Percentiles rank a stretch among this genome's conserved stretches.
These are phyloP conservation scores for Psephotus haematonotus DNA, from an alignment of 2,113 vertebrate species.

Conservation along the genomic window DNA sequence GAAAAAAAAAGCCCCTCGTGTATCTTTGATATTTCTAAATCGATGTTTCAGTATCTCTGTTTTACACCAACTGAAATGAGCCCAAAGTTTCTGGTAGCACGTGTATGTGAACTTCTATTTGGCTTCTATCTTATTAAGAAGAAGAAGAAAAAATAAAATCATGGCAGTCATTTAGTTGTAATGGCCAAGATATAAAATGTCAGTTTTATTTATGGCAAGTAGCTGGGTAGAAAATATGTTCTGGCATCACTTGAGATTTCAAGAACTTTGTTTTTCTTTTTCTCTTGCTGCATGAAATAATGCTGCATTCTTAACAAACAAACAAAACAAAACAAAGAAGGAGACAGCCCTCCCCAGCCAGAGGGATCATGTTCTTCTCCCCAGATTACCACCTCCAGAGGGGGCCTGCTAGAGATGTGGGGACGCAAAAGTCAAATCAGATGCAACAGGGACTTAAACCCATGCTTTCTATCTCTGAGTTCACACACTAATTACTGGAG, in stretches of 20 bases:
- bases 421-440: background rate
- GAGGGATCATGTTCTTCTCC: background rate
- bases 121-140: constrained; percentile 35
- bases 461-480: background rate
- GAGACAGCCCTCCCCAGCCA: background rate
- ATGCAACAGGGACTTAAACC: background rate
- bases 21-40: background rate
- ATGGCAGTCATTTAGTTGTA: constrained; percentile 41
- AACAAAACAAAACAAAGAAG: constrained; percentile 39
- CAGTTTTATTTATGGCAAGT: constrained; percentile 70
- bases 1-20: background rate
- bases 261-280: constrained; percentile 64
- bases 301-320: constrained; percentile 60
- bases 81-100: constrained; percentile 10
- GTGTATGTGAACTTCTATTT: background rate
- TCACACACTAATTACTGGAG: background rate
- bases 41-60: constrained; percentile 5
- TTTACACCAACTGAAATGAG: constrained; percentile 33
- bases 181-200: constrained; percentile 68
- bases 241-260: constrained; percentile 58
- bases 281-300: constrained; percentile 53
- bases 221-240: constrained; percentile 67
- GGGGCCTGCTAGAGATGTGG: background rate
- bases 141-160: background rate
- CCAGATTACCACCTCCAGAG: background rate